These are phyloP conservation scores for Lutjanus campechanus DNA, from an alignment of 2,797 vertebrate species.

Conservation along the genomic window DNA sequence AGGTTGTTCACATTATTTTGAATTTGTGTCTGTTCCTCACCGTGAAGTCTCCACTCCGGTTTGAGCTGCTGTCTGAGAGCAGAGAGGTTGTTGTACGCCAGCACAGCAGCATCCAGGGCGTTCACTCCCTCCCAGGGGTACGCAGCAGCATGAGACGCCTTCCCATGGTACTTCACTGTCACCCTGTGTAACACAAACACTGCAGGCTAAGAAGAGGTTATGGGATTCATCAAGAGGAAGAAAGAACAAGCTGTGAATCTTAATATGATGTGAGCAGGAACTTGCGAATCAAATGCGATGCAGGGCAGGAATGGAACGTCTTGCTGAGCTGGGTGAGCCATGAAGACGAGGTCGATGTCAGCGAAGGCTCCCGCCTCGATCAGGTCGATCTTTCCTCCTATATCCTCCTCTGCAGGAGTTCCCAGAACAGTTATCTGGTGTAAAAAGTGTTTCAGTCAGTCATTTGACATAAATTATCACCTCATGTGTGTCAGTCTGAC, in stretches of 20 bases:
- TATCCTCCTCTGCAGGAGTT: slow-evolving; percentile 91
- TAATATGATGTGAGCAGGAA: slow-evolving; percentile 13
- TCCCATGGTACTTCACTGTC: slow-evolving; percentile 92
- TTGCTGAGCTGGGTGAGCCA: slow-evolving; percentile 94
- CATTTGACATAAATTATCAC: not conserved
- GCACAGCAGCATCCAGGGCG: slow-evolving; percentile 93
- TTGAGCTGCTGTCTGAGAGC: slow-evolving; percentile 93
- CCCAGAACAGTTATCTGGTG: slow-evolving; percentile 90
- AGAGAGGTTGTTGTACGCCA: slow-evolving; percentile 93
- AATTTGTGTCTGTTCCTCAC: slow-evolving; percentile 64
- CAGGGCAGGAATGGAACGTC: slow-evolving; percentile 87
- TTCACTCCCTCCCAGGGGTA: slow-evolving; percentile 94
- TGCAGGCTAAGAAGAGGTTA: not conserved
- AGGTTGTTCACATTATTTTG: not conserved
- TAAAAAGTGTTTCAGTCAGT: slow-evolving; percentile 24
- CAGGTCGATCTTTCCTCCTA: slow-evolving; percentile 92
- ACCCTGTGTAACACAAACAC: slow-evolving; percentile 81
- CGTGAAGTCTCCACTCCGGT: slow-evolving; percentile 92
- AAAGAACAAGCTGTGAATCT: not conserved
- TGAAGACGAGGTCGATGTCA: slow-evolving; percentile 90
- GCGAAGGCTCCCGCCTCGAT: slow-evolving; percentile 89
- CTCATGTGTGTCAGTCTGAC: not conserved
- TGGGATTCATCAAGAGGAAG: not conserved
- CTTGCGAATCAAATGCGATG: slow-evolving; percentile 87
- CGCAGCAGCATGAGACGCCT: slow-evolving; percentile 91